Evolutionary conservation across 2,888 invertebrate genomes (phyloP).

Genomic region (Yponomeuta sedellus): DNA sequence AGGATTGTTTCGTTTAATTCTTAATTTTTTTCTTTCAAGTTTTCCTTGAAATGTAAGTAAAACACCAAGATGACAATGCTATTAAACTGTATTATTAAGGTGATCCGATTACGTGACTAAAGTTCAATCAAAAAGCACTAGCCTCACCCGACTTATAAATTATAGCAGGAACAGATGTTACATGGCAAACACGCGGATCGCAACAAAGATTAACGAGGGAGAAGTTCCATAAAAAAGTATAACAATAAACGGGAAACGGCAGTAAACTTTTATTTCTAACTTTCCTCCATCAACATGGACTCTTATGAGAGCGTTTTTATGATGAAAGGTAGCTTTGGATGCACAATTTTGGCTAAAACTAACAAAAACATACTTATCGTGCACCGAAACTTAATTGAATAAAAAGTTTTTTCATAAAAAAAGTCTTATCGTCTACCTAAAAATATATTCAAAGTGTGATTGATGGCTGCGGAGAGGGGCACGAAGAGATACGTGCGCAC

Average conservation of each 20-base stretch:
- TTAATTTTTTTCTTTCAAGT: neutral
- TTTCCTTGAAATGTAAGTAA: neutral
- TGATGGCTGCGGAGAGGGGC: conserved; percentile 45
- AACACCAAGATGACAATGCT: neutral
- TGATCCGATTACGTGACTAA: neutral
- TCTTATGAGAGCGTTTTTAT: conserved; percentile 6
- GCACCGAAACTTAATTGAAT: neutral
- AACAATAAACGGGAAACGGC: conserved; percentile 31
- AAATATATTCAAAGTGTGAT: conserved; percentile 36
- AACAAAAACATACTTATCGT: neutral
- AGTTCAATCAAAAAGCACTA: neutral
- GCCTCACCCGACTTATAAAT: conserved; percentile 44
- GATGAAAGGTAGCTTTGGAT: neutral
- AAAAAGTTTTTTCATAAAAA: conserved; percentile 26
- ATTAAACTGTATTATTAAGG: neutral
- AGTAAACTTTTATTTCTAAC: conserved; percentile 25
- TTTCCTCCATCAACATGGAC: conserved; percentile 23
- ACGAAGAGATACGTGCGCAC: conserved; percentile 40
- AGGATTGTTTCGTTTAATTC: too few relatives aligned
- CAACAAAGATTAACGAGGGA: conserved; percentile 54
- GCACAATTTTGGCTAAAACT: neutral
- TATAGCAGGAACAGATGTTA: conserved; percentile 59
- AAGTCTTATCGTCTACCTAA: conserved; percentile 15
- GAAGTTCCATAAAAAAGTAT: conserved; percentile 39
- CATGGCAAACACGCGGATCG: conserved; percentile 30